Evolutionary conservation across 2,797 vertebrate genomes (phyloP).

Genomic region (Brachyalestes nurse): DNA sequence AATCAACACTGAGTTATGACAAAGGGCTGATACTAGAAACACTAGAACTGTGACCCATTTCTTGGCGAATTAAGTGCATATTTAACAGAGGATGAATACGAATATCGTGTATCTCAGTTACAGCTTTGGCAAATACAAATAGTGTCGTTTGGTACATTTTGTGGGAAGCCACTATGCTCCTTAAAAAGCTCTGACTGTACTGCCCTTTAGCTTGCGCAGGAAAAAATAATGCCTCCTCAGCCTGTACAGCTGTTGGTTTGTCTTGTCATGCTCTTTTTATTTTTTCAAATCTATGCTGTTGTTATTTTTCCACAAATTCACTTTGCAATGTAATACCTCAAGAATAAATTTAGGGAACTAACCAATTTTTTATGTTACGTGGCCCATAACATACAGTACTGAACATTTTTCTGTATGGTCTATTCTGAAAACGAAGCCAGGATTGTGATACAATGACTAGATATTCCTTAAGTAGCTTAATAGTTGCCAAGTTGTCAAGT

Average conservation of each 20-base stretch:
- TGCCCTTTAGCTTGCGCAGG: constrained; percentile 35
- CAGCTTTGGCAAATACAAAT: background rate
- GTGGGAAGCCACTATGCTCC: background rate
- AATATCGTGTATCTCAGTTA: constrained; percentile 1
- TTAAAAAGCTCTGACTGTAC: constrained; percentile 3
- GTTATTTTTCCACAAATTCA: background rate
- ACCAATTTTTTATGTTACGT: constrained; percentile 22
- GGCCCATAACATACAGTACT: constrained; percentile 7
- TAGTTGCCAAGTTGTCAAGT: constrained; percentile 47
- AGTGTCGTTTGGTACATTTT: background rate
- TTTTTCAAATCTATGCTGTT: constrained; percentile 26
- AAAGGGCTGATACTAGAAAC: constrained; percentile 31
- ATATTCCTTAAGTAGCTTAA: constrained; percentile 47
- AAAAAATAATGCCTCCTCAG: background rate
- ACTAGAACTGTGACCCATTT: constrained; percentile 26
- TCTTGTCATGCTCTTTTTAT: constrained; percentile 8
- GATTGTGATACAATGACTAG: constrained; percentile 31
- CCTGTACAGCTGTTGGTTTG: constrained; percentile 22
- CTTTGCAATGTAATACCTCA: constrained; percentile 39
- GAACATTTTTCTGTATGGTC: constrained; percentile 14
- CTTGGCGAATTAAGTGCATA: background rate
- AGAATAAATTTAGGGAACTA: constrained; percentile 8
- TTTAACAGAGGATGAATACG: constrained; percentile 3
- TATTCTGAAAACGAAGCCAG: constrained; percentile 32
- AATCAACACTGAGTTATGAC: background rate